Evolutionary conservation across 2,113 vertebrate species (phyloP), one percentile per base, ranked within the genome.

Genomic region (Pseudorectes ferrugineus): DNA sequence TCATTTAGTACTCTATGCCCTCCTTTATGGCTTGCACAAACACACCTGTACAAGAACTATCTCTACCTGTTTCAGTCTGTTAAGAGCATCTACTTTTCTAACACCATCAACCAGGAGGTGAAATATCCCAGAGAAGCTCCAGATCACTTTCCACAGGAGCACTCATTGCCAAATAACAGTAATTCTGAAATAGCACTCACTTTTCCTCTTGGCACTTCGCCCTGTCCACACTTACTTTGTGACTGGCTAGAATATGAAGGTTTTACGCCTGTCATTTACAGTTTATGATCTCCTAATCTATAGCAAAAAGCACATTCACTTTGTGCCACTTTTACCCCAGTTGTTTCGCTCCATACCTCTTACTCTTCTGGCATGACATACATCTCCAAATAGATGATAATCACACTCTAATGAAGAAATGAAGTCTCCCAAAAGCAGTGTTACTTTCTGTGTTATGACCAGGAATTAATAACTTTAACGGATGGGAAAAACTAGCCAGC

Each of bases 361-460:
- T 33, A n/a, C 18, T 31, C 16, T 61, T 84, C 28, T 6, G 0
- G 9, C 25, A 86, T 0, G 1, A 62, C 17, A 77, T 2, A 45
- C 2, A 61, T 21, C 58, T 59, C 68, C 59, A 70, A 5, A 35
- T 6, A 83, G 36, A 77, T 40, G 17, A 68, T 11, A 73, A 48
- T 79, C 10, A 38, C 58, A 70, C 18, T 65, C 45, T 10, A 65
- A 35, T 6, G n/a, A 12, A 61, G 26, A 36, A 89, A 61, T 28
- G 6, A 51, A 65, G 25, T 63, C 65, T 73, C 23, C 28, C 2
- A 1, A 73, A 23, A 54, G 46, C 42, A 61, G 20, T 23, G 25
- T 49, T 61, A 74, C 46, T 77, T 77, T 73, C 33, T 80, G 38
- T 35, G 21, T 76, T 80, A 45, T 1, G 3, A 78, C 8, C 28